phyloP scores from a whole-genome alignment of 2,797 vertebrate species.

The Sparidentex hasta region DNA sequence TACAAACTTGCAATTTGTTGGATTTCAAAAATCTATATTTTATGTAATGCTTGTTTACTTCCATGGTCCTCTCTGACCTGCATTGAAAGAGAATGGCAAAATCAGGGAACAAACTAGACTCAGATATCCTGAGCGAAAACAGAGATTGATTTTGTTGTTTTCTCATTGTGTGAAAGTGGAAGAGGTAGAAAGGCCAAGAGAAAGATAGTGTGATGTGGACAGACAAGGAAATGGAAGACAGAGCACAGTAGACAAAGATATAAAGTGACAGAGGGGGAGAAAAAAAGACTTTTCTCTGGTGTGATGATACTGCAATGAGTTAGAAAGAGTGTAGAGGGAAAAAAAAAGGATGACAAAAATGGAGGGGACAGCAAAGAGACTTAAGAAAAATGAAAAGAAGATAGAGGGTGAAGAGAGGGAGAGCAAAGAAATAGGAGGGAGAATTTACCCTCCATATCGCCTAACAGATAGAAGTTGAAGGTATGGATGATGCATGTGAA shows the following conservation, averaged over 20 bases:
- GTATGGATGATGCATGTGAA: background rate
- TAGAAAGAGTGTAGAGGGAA: slow-evolving; percentile 22
- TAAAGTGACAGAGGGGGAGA: slow-evolving; percentile 56
- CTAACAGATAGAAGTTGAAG: background rate
- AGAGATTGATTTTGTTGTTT: slow-evolving; percentile 51
- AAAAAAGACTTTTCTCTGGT: slow-evolving; percentile 35
- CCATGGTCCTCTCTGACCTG: background rate
- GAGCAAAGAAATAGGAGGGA: background rate
- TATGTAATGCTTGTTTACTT: background rate
- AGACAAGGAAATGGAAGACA: slow-evolving; percentile 48
- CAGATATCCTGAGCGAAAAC: background rate
- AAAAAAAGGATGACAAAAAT: slow-evolving; percentile 21
- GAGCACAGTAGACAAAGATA: slow-evolving; percentile 38
- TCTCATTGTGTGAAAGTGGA: slow-evolving; percentile 28
- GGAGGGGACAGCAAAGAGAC: slow-evolving; percentile 7
- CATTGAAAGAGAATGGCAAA: slow-evolving; percentile 21
- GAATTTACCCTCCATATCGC: background rate
- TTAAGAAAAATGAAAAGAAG: background rate
- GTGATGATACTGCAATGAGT: slow-evolving; percentile 37
- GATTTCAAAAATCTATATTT: slow-evolving; percentile 1
- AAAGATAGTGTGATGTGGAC: slow-evolving; percentile 49
- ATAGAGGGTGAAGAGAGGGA: background rate
- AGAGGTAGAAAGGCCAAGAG: slow-evolving; percentile 41
- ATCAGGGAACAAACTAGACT: slow-evolving; percentile 5
- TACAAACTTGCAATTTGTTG: slow-evolving; percentile 9